These are phyloP conservation scores for Saxidomus purpurata DNA, from an alignment of 1,140 invertebrate genomes.

Conservation along the genomic window DNA sequence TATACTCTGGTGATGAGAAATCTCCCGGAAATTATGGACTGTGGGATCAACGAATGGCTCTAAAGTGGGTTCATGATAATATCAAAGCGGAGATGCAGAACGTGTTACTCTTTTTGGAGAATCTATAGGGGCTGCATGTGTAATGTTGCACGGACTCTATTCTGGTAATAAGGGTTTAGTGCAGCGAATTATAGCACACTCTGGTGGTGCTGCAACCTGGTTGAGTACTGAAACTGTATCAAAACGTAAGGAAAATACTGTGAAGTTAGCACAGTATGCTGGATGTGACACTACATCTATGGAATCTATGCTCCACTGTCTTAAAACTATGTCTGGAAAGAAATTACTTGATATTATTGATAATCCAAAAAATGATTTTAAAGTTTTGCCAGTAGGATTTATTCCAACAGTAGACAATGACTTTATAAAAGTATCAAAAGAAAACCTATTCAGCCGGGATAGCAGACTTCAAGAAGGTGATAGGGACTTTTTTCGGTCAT, in stretches of 20 bases:
- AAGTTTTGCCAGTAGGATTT: not conserved
- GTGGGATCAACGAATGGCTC: constrained; percentile 90
- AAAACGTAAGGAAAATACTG: not conserved
- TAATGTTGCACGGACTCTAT: constrained; percentile 57
- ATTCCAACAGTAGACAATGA: constrained; percentile 46
- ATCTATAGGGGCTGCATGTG: constrained; percentile 85
- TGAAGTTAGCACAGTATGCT: constrained; percentile 80
- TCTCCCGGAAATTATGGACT: constrained; percentile 81
- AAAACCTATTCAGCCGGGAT: not conserved
- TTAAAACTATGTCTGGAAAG: not conserved
- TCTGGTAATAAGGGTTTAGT: constrained; percentile 68
- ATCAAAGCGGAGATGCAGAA: constrained; percentile 90
- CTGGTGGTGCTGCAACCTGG: constrained; percentile 46
- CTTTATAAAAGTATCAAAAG: constrained; percentile 8
- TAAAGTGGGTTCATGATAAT: constrained; percentile 92
- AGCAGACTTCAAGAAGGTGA: not conserved
- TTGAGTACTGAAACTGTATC: not conserved
- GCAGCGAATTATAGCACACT: constrained; percentile 66
- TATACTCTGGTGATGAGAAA: constrained; percentile 89
- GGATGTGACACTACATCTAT: not conserved
- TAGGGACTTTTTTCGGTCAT: constrained; percentile 10
- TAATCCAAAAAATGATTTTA: not conserved
- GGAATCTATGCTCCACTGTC: not conserved
- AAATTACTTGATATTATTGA: not conserved
- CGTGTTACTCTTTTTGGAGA: constrained; percentile 91